Conservation (phyloP, 2,113 vertebrate species). For the Apaloderma vittatum region DNA sequence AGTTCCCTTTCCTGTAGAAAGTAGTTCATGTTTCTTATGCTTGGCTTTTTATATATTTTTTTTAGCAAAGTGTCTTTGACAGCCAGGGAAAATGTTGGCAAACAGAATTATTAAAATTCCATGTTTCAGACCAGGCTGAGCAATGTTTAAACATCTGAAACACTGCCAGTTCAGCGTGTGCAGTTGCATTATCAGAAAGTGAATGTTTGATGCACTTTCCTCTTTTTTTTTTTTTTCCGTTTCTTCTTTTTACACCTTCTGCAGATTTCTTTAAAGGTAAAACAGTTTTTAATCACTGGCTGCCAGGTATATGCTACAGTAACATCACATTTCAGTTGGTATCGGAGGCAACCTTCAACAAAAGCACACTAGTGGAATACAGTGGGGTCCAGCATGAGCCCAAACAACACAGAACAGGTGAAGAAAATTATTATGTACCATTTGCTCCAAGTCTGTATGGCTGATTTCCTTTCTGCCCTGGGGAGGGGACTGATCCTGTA, state of each 20-base stretch:
- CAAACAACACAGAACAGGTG: conserved; percentile 91
- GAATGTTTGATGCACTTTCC: background rate
- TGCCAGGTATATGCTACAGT: conserved; percentile 93
- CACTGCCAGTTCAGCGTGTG: background rate
- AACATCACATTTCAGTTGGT: conserved; percentile 96
- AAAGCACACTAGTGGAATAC: conserved; percentile 84
- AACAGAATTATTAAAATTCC: background rate
- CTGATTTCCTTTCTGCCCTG: background rate
- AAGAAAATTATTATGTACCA: background rate
- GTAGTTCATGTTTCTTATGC: background rate
- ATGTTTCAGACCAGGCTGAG: background rate
- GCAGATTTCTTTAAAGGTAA: conserved; percentile 93
- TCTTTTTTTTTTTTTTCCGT: background rate
- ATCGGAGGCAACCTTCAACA: conserved; percentile 91
- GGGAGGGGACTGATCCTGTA: background rate
- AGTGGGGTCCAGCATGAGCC: conserved; percentile 89
- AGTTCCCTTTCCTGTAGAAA: conserved; percentile 4
- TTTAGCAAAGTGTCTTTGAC: background rate
- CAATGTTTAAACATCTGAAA: conserved; percentile 4
- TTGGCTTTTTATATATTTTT: background rate
- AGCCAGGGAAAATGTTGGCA: background rate
- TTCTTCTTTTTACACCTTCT: background rate
- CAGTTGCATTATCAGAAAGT: background rate
- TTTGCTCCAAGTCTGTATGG: background rate
- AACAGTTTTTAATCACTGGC: conserved; percentile 96